Conservation (phyloP, 1,140 invertebrate species). For the Tyrophagus putrescentiae region DNA sequence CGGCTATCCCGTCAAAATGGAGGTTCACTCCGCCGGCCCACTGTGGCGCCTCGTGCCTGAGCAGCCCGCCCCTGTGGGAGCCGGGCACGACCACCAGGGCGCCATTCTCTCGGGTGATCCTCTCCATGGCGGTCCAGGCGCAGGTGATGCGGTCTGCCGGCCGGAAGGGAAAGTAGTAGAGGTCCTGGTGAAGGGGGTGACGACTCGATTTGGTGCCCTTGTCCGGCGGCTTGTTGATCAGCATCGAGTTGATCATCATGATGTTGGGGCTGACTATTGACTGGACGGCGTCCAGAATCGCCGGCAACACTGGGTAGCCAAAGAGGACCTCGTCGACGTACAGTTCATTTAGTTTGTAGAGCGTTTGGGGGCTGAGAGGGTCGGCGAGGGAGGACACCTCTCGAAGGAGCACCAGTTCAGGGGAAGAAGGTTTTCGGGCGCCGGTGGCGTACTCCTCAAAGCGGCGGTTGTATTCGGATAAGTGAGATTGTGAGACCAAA, state of each 20-base stretch:
- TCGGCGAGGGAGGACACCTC: constrained; percentile 50
- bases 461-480: constrained; percentile 42
- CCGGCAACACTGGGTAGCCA: constrained; percentile 47
- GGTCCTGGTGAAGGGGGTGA: constrained; percentile 52
- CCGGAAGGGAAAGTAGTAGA: constrained; percentile 74
- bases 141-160: constrained; percentile 60
- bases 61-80: constrained; percentile 49
- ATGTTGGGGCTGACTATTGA: constrained; percentile 63
- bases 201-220: constrained; percentile 35
- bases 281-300: constrained; percentile 53
- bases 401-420: constrained; percentile 51
- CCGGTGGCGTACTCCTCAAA: constrained; percentile 54
- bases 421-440: constrained; percentile 35
- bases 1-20: constrained; percentile 61
- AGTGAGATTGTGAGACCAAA: constrained; percentile 42
- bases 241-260: constrained; percentile 65
- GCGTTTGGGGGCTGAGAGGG: constrained; percentile 46
- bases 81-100: constrained; percentile 68
- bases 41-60: constrained; percentile 54
- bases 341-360: constrained; percentile 69
- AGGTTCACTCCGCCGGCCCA: constrained; percentile 57
- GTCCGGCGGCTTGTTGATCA: constrained; percentile 82
- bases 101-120: constrained; percentile 56
- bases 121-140: constrained; percentile 75
- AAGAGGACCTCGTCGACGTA: constrained; percentile 50